These are phyloP conservation scores for Furnarius figulus DNA, from an alignment of 2,113 vertebrate species.

Conservation along the genomic window DNA sequence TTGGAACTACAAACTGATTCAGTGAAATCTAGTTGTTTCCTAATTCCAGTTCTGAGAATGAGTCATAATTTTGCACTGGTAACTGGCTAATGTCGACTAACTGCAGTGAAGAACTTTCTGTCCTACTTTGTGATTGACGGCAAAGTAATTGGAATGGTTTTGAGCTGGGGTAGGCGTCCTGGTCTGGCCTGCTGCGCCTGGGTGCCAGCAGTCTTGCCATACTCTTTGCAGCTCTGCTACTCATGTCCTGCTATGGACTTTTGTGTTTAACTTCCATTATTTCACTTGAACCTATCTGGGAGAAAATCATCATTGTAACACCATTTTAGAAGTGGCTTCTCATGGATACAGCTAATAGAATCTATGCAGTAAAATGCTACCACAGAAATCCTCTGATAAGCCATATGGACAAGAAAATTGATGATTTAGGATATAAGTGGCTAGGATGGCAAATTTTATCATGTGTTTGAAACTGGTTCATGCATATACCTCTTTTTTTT, in stretches of 20 bases:
- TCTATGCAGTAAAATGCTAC: neutral
- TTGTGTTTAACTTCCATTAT: neutral
- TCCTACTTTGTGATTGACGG: neutral
- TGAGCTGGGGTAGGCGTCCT: neutral
- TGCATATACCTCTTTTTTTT: neutral
- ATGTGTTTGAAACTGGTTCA: neutral
- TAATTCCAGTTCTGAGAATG: neutral
- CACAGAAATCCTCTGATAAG: neutral
- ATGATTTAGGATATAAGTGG: neutral
- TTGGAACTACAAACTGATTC: neutral
- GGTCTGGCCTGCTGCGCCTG: neutral
- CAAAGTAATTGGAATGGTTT: neutral
- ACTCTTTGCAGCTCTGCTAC: neutral
- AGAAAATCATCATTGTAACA: neutral
- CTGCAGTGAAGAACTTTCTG: neutral
- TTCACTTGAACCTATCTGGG: neutral
- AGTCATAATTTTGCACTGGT: neutral
- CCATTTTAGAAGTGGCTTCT: neutral
- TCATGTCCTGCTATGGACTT: neutral
- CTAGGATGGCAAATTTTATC: neutral
- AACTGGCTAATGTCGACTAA: neutral
- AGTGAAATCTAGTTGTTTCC: neutral
- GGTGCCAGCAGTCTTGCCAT: neutral
- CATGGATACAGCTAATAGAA: neutral
- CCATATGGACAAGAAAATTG: neutral